Evolutionary conservation across 2,113 vertebrate genomes (phyloP).

Genomic region (Tachysurus fulvidraco): DNA sequence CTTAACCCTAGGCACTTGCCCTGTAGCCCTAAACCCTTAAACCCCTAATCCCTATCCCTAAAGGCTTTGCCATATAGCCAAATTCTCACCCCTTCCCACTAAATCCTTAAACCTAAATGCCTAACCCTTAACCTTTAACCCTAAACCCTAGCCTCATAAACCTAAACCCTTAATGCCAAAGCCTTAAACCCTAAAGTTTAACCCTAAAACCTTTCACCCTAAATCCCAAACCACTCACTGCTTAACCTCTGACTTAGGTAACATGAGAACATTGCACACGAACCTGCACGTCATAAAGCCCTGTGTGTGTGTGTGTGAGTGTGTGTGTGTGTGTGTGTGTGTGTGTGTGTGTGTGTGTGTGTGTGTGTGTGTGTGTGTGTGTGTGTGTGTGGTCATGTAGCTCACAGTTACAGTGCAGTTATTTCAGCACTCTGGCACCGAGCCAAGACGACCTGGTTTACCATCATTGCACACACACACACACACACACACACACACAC

Average conservation of each 20-base stretch:
- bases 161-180: background rate
- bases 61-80: background rate
- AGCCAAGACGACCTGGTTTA: slow-evolving; percentile 24
- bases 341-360: slow-evolving; percentile 28
- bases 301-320: slow-evolving; percentile 25
- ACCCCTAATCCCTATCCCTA: background rate
- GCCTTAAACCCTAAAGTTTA: background rate
- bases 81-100: background rate
- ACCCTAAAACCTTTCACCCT: background rate
- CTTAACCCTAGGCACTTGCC: background rate
- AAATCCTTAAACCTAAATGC: background rate
- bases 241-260: slow-evolving; percentile 28
- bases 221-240: slow-evolving; percentile 4
- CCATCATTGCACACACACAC: slow-evolving; percentile 12
- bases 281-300: slow-evolving; percentile 8
- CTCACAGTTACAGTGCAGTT: slow-evolving; percentile 31
- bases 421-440: slow-evolving; percentile 10
- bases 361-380: slow-evolving; percentile 26
- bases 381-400: slow-evolving; percentile 15
- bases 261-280: slow-evolving; percentile 26
- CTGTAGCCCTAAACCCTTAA: background rate
- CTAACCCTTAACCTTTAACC: background rate
- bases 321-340: slow-evolving; percentile 14
- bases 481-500: slow-evolving; percentile 20
- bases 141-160: background rate